Conservation (phyloP, 2,888 invertebrate species). For the Sisyra nigra region DNA sequence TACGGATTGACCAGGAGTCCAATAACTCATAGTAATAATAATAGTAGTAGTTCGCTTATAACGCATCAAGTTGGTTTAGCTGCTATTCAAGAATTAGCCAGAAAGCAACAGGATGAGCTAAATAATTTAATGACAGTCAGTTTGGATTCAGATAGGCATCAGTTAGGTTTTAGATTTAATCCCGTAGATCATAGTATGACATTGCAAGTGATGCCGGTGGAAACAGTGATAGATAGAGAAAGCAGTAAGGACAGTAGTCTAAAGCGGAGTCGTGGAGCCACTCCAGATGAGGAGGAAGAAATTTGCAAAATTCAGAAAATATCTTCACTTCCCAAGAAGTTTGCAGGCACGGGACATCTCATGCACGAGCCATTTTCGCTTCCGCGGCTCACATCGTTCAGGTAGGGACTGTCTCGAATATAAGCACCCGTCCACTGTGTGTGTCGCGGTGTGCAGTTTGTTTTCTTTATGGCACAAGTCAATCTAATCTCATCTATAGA, state of each 20-base stretch:
- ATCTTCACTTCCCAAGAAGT: conserved; percentile 20
- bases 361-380: conserved; percentile 5
- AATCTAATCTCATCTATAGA: too few relatives aligned
- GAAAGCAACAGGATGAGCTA: conserved; percentile 35
- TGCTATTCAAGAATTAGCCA: conserved; percentile 59
- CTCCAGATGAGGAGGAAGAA: conserved; percentile 20
- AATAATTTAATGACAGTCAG: conserved; percentile 19
- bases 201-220: conserved; percentile 23
- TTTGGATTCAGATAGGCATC: conserved; percentile 13
- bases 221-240: conserved; percentile 20
- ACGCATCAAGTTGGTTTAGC: conserved; percentile 58
- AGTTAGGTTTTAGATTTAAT: conserved; percentile 25
- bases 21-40: conserved; percentile 33
- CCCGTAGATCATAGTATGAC: conserved; percentile 24
- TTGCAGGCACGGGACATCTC: conserved; percentile 6
- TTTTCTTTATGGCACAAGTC: too few relatives aligned
- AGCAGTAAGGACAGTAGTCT: conserved; percentile 32
- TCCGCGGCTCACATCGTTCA: conserved; percentile 5
- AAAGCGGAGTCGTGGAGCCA: conserved; percentile 23
- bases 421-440: neutral
- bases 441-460: neutral
- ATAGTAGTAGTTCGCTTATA: conserved; percentile 34
- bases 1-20: conserved; percentile 15
- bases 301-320: conserved; percentile 27
- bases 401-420: conserved; percentile 7